These are phyloP conservation scores for Sternarchorhynchus goeldii DNA, from an alignment of 2,797 vertebrate genomes.

Conservation along the genomic window DNA sequence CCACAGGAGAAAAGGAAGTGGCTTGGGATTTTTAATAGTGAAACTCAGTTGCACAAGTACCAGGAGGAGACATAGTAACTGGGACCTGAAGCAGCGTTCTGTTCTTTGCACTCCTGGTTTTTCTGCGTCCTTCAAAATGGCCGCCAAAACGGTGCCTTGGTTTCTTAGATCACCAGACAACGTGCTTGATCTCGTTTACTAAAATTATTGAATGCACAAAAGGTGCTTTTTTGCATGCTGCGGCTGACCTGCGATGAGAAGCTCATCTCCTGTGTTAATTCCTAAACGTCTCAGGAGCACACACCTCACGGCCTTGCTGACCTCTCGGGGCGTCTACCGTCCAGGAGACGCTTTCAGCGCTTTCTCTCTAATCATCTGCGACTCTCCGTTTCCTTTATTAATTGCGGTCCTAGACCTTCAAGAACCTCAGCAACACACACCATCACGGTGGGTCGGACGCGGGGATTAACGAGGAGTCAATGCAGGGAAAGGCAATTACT, in stretches of 20 bases:
- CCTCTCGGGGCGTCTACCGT: constrained; percentile 7
- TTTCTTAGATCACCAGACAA: not conserved
- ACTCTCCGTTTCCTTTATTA: constrained; percentile 59
- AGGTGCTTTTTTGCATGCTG: not conserved
- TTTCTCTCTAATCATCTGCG: constrained; percentile 59
- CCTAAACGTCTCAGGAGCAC: not conserved
- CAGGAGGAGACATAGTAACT: constrained; percentile 45
- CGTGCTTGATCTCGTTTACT: not conserved
- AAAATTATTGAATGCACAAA: not conserved
- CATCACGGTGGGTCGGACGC: constrained; percentile 56
- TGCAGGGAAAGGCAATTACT: constrained; percentile 61
- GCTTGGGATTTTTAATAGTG: constrained; percentile 19
- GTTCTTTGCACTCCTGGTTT: constrained; percentile 7
- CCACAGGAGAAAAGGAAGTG: constrained; percentile 36
- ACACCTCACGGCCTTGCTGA: not conserved
- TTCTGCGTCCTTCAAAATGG: not conserved
- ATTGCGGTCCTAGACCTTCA: constrained; percentile 59
- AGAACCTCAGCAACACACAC: constrained; percentile 53
- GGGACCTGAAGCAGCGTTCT: constrained; percentile 24
- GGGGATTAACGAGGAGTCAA: constrained; percentile 60
- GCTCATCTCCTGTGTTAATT: not conserved
- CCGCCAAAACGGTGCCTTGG: not conserved
- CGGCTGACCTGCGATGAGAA: not conserved
- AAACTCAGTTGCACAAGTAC: constrained; percentile 20
- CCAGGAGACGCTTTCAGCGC: constrained; percentile 50